Evolutionary conservation across 1,140 invertebrate species (phyloP).

Genomic region (Aphelenchoides besseyi): DNA sequence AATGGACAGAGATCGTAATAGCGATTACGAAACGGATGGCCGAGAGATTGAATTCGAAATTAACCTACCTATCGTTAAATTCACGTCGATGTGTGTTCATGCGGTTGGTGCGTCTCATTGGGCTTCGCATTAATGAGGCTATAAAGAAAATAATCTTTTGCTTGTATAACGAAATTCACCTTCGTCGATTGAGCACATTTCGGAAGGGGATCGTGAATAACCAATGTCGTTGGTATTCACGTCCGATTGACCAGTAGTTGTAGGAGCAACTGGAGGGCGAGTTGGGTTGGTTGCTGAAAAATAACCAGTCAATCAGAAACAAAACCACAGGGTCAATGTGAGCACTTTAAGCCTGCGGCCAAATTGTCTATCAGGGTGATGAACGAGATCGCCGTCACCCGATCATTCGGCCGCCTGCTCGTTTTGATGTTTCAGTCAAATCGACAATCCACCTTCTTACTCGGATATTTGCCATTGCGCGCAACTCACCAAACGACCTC

Average conservation of each 20-base stretch:
- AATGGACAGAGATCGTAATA: too few relatives aligned
- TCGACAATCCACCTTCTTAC: background rate
- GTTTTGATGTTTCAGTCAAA: background rate
- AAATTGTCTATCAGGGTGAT: background rate
- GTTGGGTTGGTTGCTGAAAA: background rate
- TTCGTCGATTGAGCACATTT: background rate
- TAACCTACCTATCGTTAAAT: background rate
- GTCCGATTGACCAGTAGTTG: too few relatives aligned
- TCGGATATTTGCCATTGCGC: too few relatives aligned
- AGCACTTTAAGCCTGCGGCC: background rate
- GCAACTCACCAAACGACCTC: background rate
- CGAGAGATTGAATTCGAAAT: background rate
- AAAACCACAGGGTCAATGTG: background rate
- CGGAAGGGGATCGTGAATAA: background rate
- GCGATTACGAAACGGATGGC: background rate
- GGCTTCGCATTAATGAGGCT: background rate
- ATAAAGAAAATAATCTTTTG: background rate
- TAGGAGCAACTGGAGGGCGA: background rate
- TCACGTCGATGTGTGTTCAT: background rate
- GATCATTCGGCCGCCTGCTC: background rate
- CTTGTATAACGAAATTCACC: background rate
- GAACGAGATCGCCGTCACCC: constrained; percentile 1
- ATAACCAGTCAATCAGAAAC: background rate
- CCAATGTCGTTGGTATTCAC: background rate
- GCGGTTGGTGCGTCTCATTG: background rate